Percentiles rank a stretch among this genome's conserved stretches.
Conservation (phyloP, 2,113 vertebrate species). For the Tachysurus vachellii region DNA sequence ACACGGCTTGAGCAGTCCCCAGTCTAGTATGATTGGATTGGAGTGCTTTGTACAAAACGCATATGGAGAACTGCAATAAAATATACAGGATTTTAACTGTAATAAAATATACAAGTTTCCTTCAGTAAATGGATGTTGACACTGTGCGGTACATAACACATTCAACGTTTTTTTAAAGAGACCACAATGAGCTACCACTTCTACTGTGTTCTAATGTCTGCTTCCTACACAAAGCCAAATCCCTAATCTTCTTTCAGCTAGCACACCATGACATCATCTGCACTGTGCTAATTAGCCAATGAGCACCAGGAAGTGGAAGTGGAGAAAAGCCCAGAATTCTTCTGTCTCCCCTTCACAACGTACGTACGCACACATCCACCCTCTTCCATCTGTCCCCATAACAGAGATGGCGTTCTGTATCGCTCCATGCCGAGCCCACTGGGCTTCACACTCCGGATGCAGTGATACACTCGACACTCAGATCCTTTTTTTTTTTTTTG, state of each 20-base stretch:
- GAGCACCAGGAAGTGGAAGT: constrained; percentile 49
- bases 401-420: constrained; percentile 37
- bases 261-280: constrained; percentile 43
- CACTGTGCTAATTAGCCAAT: constrained; percentile 33
- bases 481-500: constrained; percentile 6
- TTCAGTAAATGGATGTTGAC: neutral
- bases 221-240: constrained; percentile 16
- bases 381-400: constrained; percentile 54
- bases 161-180: neutral
- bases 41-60: neutral
- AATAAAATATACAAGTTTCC: neutral
- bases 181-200: neutral
- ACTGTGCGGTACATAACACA: neutral
- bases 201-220: constrained; percentile 13
- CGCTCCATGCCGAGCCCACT: constrained; percentile 23
- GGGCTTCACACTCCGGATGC: constrained; percentile 31
- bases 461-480: neutral
- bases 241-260: constrained; percentile 26
- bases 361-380: constrained; percentile 44
- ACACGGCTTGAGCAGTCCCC: neutral
- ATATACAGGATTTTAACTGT: neutral
- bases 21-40: neutral
- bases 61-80: neutral
- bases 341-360: constrained; percentile 22
- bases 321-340: constrained; percentile 48